Conservation (phyloP, 2,113 vertebrate species). For the Microtus richardsoni region DNA sequence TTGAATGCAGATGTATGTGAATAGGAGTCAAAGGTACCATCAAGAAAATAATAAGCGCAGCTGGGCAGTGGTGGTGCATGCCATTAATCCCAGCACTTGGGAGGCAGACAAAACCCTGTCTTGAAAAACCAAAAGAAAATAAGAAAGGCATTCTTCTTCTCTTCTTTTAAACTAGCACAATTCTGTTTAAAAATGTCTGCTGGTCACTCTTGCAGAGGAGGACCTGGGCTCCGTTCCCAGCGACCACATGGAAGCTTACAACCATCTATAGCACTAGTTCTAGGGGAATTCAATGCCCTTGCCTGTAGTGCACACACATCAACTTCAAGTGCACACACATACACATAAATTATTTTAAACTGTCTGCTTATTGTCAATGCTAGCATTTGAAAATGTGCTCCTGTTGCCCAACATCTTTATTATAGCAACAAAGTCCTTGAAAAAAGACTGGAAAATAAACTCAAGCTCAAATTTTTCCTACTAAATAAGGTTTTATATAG, state of each 20-base stretch:
- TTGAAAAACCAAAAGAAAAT: not conserved
- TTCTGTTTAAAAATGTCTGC: constrained; percentile 33
- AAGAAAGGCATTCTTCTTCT: not conserved
- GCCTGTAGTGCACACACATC: not conserved
- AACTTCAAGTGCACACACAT: not conserved
- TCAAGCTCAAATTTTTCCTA: constrained; percentile 44
- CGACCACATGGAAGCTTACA: not conserved
- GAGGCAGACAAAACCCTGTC: not conserved
- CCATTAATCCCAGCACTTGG: not conserved
- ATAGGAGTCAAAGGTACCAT: not conserved
- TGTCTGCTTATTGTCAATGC: constrained; percentile 9
- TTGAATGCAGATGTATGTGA: not conserved
- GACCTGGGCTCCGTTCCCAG: not conserved
- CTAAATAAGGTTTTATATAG: not conserved
- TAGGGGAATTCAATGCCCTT: not conserved
- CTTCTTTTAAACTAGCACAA: constrained; percentile 5
- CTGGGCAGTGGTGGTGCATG: not conserved
- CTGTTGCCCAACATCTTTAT: not conserved
- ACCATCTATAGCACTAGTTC: not conserved
- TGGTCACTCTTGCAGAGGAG: not conserved
- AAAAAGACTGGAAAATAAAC: constrained; percentile 23
- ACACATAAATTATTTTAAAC: not conserved
- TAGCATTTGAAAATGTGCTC: constrained; percentile 41
- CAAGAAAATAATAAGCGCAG: not conserved
- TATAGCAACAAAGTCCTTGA: not conserved